Conservation (phyloP, 2,797 vertebrate species). For the Peromyscus attwateri region DNA sequence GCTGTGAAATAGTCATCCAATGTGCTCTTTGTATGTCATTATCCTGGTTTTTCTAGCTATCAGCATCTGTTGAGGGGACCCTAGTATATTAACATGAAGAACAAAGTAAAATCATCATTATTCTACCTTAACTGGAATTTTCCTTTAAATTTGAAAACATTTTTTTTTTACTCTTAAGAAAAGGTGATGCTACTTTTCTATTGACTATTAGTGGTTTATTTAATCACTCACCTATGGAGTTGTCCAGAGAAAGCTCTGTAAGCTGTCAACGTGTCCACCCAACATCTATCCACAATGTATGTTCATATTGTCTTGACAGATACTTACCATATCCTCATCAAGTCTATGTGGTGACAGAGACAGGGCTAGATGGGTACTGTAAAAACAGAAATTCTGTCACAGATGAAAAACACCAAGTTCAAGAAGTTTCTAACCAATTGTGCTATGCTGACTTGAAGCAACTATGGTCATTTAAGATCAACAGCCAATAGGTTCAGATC, state of each 20-base stretch:
- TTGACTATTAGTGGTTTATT: constrained; percentile 15
- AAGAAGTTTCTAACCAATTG: background rate
- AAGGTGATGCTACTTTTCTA: background rate
- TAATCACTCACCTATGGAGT: constrained; percentile 24
- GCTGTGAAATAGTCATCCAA: background rate
- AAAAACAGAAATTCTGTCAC: background rate
- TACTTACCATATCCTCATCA: background rate
- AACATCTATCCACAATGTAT: background rate
- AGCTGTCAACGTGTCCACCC: background rate
- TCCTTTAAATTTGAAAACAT: constrained; percentile 29
- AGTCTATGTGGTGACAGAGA: background rate
- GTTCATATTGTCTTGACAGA: constrained; percentile 9
- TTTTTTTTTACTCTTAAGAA: constrained; percentile 40
- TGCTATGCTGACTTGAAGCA: background rate
- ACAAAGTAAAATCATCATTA: constrained; percentile 8
- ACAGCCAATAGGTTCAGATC: background rate
- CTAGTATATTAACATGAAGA: background rate
- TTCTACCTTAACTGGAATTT: background rate
- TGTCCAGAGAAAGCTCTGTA: background rate
- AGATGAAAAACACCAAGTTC: background rate
- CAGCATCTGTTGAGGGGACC: rapidly evolving
- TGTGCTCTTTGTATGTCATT: background rate
- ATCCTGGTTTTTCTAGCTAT: background rate
- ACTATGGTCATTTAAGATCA: background rate
- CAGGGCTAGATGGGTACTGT: no score